Conservation (phyloP, 1,140 invertebrate genomes). For the Drosophila tani region DNA sequence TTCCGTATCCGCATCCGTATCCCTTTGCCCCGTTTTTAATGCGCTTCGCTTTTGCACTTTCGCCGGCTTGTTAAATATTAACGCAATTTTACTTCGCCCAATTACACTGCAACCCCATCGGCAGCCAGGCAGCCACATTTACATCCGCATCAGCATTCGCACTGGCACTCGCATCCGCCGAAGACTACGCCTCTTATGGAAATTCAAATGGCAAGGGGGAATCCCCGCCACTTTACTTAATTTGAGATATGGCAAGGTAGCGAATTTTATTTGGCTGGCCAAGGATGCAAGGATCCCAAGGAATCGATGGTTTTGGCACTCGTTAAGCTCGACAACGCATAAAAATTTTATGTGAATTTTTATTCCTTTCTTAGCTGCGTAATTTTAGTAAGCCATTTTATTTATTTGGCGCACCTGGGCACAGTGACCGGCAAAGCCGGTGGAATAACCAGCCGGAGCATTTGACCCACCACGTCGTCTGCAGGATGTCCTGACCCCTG, state of each 20-base stretch:
- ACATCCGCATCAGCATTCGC: slow-evolving; percentile 17
- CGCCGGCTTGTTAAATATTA: slow-evolving; percentile 78
- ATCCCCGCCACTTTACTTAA: slow-evolving; percentile 56
- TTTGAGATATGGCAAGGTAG: slow-evolving; percentile 45
- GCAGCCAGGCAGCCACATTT: slow-evolving; percentile 22
- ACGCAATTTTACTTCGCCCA: slow-evolving; percentile 80
- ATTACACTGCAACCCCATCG: slow-evolving; percentile 76
- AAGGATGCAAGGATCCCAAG: slow-evolving; percentile 30
- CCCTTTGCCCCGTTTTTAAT: slow-evolving; percentile 39
- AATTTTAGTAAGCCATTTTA: slow-evolving; percentile 63
- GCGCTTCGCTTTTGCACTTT: slow-evolving; percentile 65
- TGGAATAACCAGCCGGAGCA: slow-evolving; percentile 23
- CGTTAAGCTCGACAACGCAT: slow-evolving; percentile 73
- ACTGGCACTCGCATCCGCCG: slow-evolving; percentile 21
- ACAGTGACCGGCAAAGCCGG: slow-evolving; percentile 33
- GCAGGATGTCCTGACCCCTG: slow-evolving; percentile 13
- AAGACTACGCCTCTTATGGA: slow-evolving; percentile 58
- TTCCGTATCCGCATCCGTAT: slow-evolving; percentile 21
- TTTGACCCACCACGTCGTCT: slow-evolving; percentile 54
- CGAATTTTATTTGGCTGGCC: slow-evolving; percentile 41
- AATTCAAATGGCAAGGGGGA: slow-evolving; percentile 37
- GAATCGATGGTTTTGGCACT: slow-evolving; percentile 58
- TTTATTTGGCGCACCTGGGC: slow-evolving; percentile 60
- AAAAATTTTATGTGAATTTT: slow-evolving; percentile 70
- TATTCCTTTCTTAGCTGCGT: slow-evolving; percentile 49